phyloP scores from a whole-genome alignment of 2,113 vertebrate genomes.

The Chlorodrepanis virens region DNA sequence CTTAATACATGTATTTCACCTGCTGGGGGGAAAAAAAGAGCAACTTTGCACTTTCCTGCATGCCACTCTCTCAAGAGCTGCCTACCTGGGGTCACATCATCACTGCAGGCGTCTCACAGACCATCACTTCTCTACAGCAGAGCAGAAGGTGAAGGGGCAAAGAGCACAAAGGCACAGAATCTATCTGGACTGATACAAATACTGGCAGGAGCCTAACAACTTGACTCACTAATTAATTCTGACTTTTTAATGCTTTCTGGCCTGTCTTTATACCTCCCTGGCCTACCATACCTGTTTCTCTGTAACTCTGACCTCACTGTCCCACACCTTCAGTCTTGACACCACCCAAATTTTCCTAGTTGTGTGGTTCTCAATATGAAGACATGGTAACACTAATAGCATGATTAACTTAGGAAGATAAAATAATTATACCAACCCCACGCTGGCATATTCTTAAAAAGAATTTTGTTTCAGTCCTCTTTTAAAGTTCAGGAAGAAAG shows the following conservation, averaged over 20 bases:
- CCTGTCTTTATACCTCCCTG: not conserved
- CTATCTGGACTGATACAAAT: not conserved
- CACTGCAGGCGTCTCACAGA: accelerated
- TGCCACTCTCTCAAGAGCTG: not conserved
- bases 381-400: not conserved
- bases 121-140: accelerated
- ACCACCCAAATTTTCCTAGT: not conserved
- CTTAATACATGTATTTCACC: not conserved
- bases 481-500: not conserved
- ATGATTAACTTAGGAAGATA: not conserved
- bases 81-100: not conserved
- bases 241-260: not conserved
- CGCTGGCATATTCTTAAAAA: not conserved
- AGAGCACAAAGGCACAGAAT: not conserved
- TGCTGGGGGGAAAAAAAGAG: not conserved
- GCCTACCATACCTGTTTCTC: not conserved
- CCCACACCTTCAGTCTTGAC: not conserved
- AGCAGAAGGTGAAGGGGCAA: not conserved
- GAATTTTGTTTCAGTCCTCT: not conserved
- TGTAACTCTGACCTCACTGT: not conserved
- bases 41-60: not conserved
- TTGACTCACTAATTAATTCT: not conserved
- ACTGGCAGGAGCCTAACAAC: not conserved
- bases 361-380: not conserved
- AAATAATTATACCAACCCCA: not conserved